Base-by-base conservation (phyloP, 1,140 invertebrate genomes). In the Brachionus asplanchnoidis region DNA sequence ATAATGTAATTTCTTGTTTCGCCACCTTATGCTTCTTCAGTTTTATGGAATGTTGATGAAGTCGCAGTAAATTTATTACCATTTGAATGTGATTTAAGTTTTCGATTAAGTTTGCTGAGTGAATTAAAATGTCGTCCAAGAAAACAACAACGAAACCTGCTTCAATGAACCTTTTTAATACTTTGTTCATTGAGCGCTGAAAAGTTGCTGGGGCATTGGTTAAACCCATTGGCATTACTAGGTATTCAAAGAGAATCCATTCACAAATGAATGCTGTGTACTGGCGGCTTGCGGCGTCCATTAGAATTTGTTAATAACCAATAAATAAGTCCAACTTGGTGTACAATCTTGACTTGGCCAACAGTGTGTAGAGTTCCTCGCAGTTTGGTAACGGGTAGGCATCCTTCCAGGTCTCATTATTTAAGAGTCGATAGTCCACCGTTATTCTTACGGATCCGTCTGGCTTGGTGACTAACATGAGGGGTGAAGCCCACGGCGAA, bases 151-250 rank as follows among this genome's bases (percentile, higher is more conserved):
- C 75, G 28, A 78, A 68, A 11, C 65, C 23, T 28, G 32, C 23
- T 68, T 32, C 65, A 79, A 78, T 78, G 20, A 78, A 56, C 9
- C 9, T 26, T n/a, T 28, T 78, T 8, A 78, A 42, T 8, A 80
- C 46, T 20, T 32, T 50, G 85, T 91, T 87, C 75, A 92, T 91
- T 12, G 89, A 88, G 12, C 91, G 79, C 86, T 91, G 90, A 92
- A n/a, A 92, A 20, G 89, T 87, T 14, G 88, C 86, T n/a, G 88
- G 88, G 17, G 88, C 87, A 86, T 90, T 90, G 26, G 79, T 84
- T 17, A 91, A 83, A 28, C 91, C 91, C 85, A 91, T 91, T 14
- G 89, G 88, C 87, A 91, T 86, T 1, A 87, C 56, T 1, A 50
- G 84, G 84, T 90, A 91, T 75, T 88, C 85, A 46, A 85, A 88